Base-by-base conservation (phyloP, 2,797 vertebrate genomes). In the Urophycis tenuis region DNA sequence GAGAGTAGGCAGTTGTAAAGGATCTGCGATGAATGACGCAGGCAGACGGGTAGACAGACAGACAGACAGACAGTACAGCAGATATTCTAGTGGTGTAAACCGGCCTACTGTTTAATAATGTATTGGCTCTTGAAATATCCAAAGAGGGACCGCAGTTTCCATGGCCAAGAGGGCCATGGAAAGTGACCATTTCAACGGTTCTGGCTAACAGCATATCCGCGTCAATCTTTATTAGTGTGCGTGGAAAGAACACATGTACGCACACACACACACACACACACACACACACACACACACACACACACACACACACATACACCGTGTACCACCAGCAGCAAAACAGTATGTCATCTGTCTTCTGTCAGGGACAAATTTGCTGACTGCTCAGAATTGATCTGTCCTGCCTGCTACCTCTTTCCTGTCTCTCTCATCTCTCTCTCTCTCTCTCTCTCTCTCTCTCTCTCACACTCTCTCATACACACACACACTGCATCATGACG, bases 61-160 rank as follows among this genome's bases (percentile, higher is more conserved):
- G 77, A 77, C 25, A 71, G 71, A 30, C 72, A 77, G 80, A 35
- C 76, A 84, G 19, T 72, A 31, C 25, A 19, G 31, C 67, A 70
- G 67, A 70, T 32, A 17, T 70, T 8, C 6, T 9, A 60, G 33
- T 64, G 53, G 53, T 67, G 53, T 39, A 71, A 53, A 69, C 76
- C 82, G 87, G 82, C 75, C 82, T 82, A 83, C 79, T 85, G 82
- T 82, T 93, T 87, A 91, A 92, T 92, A 91, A 92, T 90, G 86
- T 81, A 91, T 90, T 74, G 82, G 79, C 83, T 89, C 89, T 90
- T 90, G 86, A 92, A 91, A 91, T 89, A 91, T 86, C 89, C 83
- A 82, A 69, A 81, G 79, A 81, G 84, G 82, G 77, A 79, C 83
- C 83, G 78, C 72, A 71, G 81, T 87, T 85, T 85, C 82, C 81